Evolutionary conservation across 1,140 invertebrate species (phyloP).

Genomic region (Anastrepha ludens): DNA sequence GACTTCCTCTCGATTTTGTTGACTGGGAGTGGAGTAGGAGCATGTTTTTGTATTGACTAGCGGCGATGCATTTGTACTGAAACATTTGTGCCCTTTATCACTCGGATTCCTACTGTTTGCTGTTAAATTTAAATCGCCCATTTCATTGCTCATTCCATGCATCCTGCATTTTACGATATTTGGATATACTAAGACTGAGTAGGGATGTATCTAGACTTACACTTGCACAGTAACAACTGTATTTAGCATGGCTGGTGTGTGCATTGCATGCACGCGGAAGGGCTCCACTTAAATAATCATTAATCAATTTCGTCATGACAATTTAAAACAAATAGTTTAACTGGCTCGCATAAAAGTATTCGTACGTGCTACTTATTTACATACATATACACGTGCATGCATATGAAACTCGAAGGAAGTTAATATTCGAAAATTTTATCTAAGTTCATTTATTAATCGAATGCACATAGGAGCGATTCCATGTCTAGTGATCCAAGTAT

Average conservation of each 20-base stretch:
- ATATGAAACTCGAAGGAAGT: no score
- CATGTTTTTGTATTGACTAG: no score
- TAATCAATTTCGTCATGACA: slow-evolving; percentile 51
- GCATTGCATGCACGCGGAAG: slow-evolving; percentile 40
- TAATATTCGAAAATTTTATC: no score
- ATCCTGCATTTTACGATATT: no score
- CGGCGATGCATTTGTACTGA: neutral
- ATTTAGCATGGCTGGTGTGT: neutral
- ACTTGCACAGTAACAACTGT: neutral
- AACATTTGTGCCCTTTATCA: neutral
- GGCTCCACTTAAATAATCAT: slow-evolving; percentile 57
- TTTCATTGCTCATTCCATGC: neutral
- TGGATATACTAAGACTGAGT: no score
- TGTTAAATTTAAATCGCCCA: neutral
- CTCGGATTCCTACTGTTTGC: neutral
- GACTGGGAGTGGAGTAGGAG: neutral
- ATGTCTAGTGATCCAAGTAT: no score
- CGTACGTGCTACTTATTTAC: no score
- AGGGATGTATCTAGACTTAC: neutral
- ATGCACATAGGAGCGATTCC: no score
- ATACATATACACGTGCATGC: no score
- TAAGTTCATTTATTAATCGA: no score
- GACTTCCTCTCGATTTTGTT: neutral
- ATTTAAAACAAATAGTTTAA: slow-evolving; percentile 26
- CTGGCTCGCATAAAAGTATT: neutral